Evolutionary conservation across 1,140 invertebrate genomes (phyloP).

Genomic region (Anastrepha ludens): DNA sequence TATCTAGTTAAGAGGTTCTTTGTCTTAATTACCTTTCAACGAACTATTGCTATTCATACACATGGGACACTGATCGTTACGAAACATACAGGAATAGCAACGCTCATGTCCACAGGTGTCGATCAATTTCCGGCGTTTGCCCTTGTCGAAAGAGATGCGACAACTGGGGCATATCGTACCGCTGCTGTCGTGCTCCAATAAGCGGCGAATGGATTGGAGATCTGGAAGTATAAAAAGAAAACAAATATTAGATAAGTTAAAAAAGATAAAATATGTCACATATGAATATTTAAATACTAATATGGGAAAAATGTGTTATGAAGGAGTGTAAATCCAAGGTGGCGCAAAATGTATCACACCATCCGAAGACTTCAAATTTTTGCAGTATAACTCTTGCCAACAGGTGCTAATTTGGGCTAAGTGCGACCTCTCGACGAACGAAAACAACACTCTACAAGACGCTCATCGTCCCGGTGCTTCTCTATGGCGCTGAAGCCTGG

Average conservation of each 20-base stretch:
- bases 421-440: too few species aligned
- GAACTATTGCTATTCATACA: constrained; percentile 79
- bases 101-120: constrained; percentile 95
- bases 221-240: constrained; percentile 77
- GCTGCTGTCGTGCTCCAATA: constrained; percentile 74
- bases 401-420: too few species aligned
- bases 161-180: constrained; percentile 85
- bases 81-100: constrained; percentile 95
- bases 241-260: constrained; percentile 6
- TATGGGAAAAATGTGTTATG: too few species aligned
- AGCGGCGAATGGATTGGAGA: constrained; percentile 81
- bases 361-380: too few species aligned
- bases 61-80: constrained; percentile 91
- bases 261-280: background rate
- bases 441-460: too few species aligned
- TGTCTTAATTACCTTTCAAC: constrained; percentile 68
- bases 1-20: background rate
- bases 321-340: too few species aligned
- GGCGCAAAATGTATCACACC: too few species aligned
- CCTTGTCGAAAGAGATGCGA: constrained; percentile 95
- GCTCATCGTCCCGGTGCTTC: too few species aligned
- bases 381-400: too few species aligned
- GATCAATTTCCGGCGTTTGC: constrained; percentile 93
- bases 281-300: background rate
- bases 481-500: too few species aligned